Evolutionary conservation across 2,888 invertebrate genomes (phyloP).

Genomic region (Diaphora mendica): DNA sequence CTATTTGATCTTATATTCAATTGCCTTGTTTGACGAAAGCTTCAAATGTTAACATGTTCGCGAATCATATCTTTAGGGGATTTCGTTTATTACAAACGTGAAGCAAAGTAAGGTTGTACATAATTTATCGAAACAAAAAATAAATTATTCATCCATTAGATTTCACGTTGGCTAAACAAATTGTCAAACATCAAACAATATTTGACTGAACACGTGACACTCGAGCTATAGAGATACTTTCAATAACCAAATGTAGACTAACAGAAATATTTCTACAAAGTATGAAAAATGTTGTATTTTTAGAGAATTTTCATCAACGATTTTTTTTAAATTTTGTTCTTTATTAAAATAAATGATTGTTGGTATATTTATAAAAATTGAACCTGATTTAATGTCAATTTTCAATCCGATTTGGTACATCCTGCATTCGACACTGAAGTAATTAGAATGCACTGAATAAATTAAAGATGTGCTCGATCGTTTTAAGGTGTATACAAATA

Average conservation of each 20-base stretch:
- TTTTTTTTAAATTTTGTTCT: too few relatives aligned
- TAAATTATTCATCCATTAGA: slow-evolving; percentile 42
- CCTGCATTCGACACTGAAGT: too few relatives aligned
- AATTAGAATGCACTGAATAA: too few relatives aligned
- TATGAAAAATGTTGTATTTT: too few relatives aligned
- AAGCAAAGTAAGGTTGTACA: slow-evolving; percentile 10
- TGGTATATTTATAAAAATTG: too few relatives aligned
- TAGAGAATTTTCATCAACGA: too few relatives aligned
- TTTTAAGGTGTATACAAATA: too few relatives aligned
- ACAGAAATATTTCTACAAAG: neutral
- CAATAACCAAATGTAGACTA: neutral
- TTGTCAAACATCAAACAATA: slow-evolving; percentile 36
- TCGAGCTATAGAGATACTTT: slow-evolving; percentile 5
- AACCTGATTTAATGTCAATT: too few relatives aligned
- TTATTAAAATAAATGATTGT: too few relatives aligned
- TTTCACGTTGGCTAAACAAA: slow-evolving; percentile 31
- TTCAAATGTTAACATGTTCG: neutral
- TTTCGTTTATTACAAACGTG: slow-evolving; percentile 12
- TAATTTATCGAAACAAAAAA: slow-evolving; percentile 17
- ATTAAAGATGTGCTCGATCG: too few relatives aligned
- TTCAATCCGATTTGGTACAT: too few relatives aligned
- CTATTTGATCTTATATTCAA: slow-evolving; percentile 4
- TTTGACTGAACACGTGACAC: slow-evolving; percentile 21
- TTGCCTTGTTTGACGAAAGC: neutral
- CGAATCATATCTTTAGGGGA: slow-evolving; percentile 21